phyloP scores from a whole-genome alignment of 1,140 invertebrate species.

The Sitobion miscanthi region DNA sequence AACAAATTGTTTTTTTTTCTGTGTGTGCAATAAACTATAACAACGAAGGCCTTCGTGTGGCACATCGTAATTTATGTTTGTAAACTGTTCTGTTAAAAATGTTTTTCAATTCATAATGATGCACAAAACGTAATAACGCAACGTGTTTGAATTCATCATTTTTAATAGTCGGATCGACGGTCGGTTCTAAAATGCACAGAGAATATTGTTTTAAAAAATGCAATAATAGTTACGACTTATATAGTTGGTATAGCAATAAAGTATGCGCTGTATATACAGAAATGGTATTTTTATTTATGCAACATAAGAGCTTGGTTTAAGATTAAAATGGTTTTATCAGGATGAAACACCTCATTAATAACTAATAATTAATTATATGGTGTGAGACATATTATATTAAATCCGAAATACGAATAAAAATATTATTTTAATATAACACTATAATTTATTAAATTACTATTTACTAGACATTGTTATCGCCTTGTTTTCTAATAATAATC shows the following conservation, averaged over 20 bases:
- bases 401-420: not conserved
- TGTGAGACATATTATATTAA: not conserved
- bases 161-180: not conserved
- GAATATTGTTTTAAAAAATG: not conserved
- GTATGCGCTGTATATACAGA: not conserved
- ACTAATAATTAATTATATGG: too few relatives aligned
- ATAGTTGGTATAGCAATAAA: not conserved
- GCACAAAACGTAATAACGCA: not conserved
- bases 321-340: not conserved
- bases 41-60: not conserved
- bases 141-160: not conserved
- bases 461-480: not conserved
- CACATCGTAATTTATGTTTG: not conserved
- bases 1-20: not conserved
- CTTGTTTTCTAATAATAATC: not conserved
- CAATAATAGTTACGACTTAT: not conserved
- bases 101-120: slow-evolving; percentile 9
- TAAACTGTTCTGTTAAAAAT: not conserved
- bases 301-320: not conserved
- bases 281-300: not conserved
- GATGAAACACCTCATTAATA: not conserved
- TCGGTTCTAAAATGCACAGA: not conserved
- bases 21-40: not conserved
- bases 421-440: not conserved
- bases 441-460: not conserved